These are phyloP conservation scores for Misgurnus anguillicaudatus DNA, from an alignment of 2,113 vertebrate genomes.

Conservation along the genomic window DNA sequence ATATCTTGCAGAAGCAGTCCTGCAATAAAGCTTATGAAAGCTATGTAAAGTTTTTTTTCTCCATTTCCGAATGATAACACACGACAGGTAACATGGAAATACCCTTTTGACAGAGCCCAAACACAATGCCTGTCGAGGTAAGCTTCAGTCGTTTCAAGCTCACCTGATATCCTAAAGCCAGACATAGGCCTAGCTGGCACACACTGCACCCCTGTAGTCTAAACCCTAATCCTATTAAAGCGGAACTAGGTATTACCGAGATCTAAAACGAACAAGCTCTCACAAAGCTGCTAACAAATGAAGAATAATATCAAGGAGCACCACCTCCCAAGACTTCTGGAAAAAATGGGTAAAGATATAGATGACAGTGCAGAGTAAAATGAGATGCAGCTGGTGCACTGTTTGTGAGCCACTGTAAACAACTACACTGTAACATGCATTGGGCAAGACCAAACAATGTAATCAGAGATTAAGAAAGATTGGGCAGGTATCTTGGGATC, in stretches of 20 bases:
- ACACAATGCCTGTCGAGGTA: not conserved
- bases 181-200: slow-evolving; percentile 19
- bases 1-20: too few relatives aligned
- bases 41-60: too few relatives aligned
- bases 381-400: not conserved
- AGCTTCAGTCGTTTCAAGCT: slow-evolving; percentile 33
- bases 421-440: slow-evolving; percentile 1
- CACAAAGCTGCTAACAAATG: slow-evolving; percentile 33
- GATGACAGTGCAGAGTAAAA: not conserved
- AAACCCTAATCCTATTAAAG: slow-evolving; percentile 54
- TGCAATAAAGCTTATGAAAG: too few relatives aligned
- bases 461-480: not conserved
- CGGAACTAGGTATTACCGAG: slow-evolving; percentile 44
- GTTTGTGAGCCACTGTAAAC: not conserved
- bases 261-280: slow-evolving; percentile 37
- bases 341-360: not conserved
- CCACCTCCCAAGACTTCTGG: not conserved
- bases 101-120: not conserved
- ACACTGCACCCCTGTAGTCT: slow-evolving; percentile 16
- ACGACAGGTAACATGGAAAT: slow-evolving; percentile 2
- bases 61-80: not conserved
- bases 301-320: not conserved
- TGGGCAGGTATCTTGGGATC: not conserved
- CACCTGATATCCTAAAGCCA: slow-evolving; percentile 29
- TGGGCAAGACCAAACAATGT: not conserved